Percentiles rank a stretch among this genome's conserved stretches.
Evolutionary conservation across 2,797 vertebrate genomes (phyloP).

Genomic region (Avahi laniger): DNA sequence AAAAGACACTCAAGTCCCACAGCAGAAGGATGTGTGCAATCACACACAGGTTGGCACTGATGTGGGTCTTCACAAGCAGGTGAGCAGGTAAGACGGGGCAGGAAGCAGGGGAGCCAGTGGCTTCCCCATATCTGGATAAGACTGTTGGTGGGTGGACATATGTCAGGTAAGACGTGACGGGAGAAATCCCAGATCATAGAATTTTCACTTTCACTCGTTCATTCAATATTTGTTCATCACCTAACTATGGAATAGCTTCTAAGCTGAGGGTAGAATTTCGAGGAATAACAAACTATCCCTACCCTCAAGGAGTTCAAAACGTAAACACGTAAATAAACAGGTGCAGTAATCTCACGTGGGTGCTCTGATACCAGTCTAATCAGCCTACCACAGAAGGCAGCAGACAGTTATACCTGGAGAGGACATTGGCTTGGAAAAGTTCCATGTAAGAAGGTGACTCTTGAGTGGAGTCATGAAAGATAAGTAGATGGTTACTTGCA

Average conservation of each 20-base stretch:
- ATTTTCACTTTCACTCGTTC: conserved; percentile 5
- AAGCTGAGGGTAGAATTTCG: neutral
- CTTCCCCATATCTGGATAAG: neutral
- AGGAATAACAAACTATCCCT: neutral
- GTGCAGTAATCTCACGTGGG: neutral
- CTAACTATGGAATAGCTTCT: neutral
- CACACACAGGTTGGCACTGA: neutral
- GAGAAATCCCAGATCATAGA: neutral
- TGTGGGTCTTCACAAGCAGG: neutral
- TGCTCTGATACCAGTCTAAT: neutral
- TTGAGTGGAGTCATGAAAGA: neutral
- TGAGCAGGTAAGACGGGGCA: neutral
- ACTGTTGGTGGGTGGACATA: neutral
- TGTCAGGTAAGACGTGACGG: neutral
- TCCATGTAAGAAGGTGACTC: neutral
- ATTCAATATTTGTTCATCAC: neutral
- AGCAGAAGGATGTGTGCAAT: neutral
- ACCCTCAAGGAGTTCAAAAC: neutral
- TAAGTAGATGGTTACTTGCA: neutral
- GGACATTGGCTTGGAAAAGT: neutral
- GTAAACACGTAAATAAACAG: neutral
- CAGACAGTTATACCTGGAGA: neutral
- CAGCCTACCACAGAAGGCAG: neutral
- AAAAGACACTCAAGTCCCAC: neutral
- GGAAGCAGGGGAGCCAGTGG: neutral